Evolutionary conservation across 53 echinoderm and acorn worm genomes (phyloP), one percentile per base, ranked within the genome.

Genomic region (Paracentrotus lividus): DNA sequence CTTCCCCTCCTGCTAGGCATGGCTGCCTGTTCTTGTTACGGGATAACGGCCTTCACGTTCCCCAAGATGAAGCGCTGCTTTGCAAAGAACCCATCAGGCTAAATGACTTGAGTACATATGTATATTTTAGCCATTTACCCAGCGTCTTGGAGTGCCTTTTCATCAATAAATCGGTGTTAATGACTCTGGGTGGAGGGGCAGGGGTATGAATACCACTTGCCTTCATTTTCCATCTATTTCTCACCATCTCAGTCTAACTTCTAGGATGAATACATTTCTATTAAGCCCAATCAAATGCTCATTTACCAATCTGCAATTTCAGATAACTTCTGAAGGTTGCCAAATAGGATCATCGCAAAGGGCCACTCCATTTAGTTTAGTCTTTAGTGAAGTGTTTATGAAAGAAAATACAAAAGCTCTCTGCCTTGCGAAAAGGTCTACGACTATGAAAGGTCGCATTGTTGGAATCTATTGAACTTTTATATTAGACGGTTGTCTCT

Each of bases 61-160:
- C 38, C 26, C 3, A 8, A 38, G 64, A 59, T 60, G 64, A 89
- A 89, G 26, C 61, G 89, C 60, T 89, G 42, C 24, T 15, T 24
- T 33, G 89, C 20, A 5, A 52, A 49, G 53, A 53, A n/a, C 90
- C 90, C 72, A 90, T 90, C 90, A 68, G 44, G 52, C 43, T 49
- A 44, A 54, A 90, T 90, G 66, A 90, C 69, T 72, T 90, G 90
- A 90, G 90, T 90, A 90, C 90, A 90, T 72, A 90, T 90, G 90
- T 72, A 90, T 90, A 68, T 69, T 72, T 90, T 90, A 67, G 69
- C 90, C 90, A 72, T 90, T 89, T 90, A 90, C 69, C 90, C 7
- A 72, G 33, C 49, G 69, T 90, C 89, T 64, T 61, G 86, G 86
- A 86, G 64, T 89, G 89, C 42, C 89, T 89, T 59, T 57, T 89